These are phyloP conservation scores for Zhengitettix transpicula DNA, from an alignment of 2,888 invertebrate genomes.

Conservation along the genomic window DNA sequence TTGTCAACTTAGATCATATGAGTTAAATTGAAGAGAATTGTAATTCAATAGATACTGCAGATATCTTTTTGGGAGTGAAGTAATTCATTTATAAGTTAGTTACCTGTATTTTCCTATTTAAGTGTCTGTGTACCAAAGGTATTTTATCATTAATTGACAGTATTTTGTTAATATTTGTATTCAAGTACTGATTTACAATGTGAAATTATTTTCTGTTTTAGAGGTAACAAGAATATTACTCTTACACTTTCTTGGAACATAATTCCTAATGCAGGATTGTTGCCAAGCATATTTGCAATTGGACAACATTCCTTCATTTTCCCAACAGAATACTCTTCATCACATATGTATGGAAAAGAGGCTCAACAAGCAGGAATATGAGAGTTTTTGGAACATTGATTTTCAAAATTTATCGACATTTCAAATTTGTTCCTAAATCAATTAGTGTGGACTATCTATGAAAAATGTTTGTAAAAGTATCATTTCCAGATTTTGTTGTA, in stretches of 20 bases:
- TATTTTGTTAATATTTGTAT: neutral
- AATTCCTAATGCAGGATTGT: slow-evolving; percentile 91
- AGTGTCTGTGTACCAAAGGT: too few species aligned
- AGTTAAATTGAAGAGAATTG: too few species aligned
- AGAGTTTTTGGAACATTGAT: neutral
- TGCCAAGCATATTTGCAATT: slow-evolving; percentile 71
- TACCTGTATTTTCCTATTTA: too few species aligned
- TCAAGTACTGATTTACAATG: neutral
- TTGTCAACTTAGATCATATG: too few species aligned
- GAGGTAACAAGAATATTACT: slow-evolving; percentile 86
- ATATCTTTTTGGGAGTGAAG: too few species aligned
- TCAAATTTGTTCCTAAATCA: too few species aligned
- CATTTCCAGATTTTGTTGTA: too few species aligned
- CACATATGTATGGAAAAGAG: slow-evolving; percentile 31
- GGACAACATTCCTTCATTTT: slow-evolving; percentile 81
- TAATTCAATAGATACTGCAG: too few species aligned
- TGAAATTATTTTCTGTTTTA: slow-evolving; percentile 30
- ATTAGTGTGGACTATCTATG: too few species aligned
- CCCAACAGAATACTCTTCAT: slow-evolving; percentile 69
- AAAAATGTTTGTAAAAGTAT: too few species aligned
- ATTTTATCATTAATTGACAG: neutral
- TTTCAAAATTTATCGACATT: too few species aligned
- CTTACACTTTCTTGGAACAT: slow-evolving; percentile 94
- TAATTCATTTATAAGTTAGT: too few species aligned
- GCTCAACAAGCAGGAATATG: neutral